A percentile compares a stretch with the other conserved stretches of the same genome.
Conservation (phyloP, 2,113 vertebrate species). For the Ondatra zibethicus region DNA sequence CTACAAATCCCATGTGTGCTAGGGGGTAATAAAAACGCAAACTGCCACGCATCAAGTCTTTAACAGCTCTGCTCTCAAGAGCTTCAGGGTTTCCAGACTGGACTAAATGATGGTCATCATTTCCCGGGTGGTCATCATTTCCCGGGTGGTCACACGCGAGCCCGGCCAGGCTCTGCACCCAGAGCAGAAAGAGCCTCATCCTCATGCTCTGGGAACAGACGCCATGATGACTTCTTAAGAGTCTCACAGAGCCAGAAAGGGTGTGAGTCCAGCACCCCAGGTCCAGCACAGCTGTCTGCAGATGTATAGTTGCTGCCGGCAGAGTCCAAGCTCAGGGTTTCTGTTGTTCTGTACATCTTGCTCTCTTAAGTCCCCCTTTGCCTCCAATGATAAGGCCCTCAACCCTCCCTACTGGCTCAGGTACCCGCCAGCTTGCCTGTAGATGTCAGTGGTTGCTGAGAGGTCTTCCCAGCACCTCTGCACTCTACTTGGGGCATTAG, state of each 20-base stretch:
- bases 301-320: fast-evolving
- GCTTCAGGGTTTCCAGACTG: background rate
- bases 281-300: background rate
- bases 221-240: background rate
- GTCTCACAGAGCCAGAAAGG: background rate
- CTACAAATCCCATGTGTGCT: too few species aligned
- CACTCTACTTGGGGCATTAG: background rate
- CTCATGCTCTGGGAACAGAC: background rate
- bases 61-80: background rate
- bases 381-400: background rate
- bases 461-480: background rate
- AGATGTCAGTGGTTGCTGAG: background rate
- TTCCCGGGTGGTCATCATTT: background rate
- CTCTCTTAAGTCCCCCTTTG: background rate
- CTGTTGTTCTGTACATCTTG: background rate
- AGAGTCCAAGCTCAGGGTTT: background rate
- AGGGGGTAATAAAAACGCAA: background rate
- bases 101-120: background rate
- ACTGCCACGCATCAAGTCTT: background rate
- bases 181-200: background rate
- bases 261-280: fast-evolving
- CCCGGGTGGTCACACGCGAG: too few species aligned
- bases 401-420: background rate
- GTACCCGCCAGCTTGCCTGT: background rate
- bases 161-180: background rate